Percentiles rank a stretch among this genome's conserved stretches.
phyloP scores from a whole-genome alignment of 2,888 invertebrate species.

The Campoplex nolae region DNA sequence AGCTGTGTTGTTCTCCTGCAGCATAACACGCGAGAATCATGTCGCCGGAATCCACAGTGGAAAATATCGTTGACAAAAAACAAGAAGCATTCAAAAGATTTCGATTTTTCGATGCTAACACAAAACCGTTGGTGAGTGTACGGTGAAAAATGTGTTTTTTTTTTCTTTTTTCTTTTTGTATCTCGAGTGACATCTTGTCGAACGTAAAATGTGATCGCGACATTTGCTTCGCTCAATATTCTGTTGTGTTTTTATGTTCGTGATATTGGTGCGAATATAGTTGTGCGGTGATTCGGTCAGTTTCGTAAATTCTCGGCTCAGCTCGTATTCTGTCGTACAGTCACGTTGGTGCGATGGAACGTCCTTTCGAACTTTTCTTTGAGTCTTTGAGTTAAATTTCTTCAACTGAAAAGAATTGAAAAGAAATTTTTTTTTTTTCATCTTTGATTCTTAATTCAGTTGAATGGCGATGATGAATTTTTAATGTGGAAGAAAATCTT shows the following conservation, averaged over 20 bases:
- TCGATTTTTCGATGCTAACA: slow-evolving; percentile 54
- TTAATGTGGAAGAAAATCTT: background rate
- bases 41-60: slow-evolving; percentile 37
- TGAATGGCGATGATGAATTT: background rate
- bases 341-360: background rate
- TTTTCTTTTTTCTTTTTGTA: too few species aligned
- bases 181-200: background rate
- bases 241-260: background rate
- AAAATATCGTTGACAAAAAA: slow-evolving; percentile 31
- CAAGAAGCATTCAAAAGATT: slow-evolving; percentile 76
- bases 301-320: slow-evolving; percentile 46
- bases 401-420: background rate
- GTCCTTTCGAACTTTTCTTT: background rate
- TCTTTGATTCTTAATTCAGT: background rate
- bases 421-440: background rate
- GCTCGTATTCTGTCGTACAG: slow-evolving; percentile 14
- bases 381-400: background rate
- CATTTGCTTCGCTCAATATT: slow-evolving; percentile 27
- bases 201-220: background rate
- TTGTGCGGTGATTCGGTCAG: slow-evolving; percentile 16
- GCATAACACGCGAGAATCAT: background rate
- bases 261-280: background rate
- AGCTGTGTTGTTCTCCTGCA: background rate
- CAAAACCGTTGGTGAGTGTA: slow-evolving; percentile 66
- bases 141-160: background rate